Conservation (phyloP, 2,888 invertebrate species). For the Cephalotes varians region DNA sequence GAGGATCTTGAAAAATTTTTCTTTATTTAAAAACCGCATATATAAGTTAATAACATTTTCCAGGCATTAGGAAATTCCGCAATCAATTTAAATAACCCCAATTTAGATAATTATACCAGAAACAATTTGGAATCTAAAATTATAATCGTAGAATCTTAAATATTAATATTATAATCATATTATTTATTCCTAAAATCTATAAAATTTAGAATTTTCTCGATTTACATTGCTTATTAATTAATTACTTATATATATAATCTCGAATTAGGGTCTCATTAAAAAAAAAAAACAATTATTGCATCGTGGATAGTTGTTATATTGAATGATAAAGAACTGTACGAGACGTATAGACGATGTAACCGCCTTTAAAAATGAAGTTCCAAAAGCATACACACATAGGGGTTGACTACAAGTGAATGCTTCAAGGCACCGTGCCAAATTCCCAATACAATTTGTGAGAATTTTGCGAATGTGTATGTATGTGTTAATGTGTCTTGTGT, state of each 20-base stretch:
- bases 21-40: neutral
- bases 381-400: neutral
- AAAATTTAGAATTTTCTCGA: neutral
- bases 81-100: neutral
- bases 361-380: neutral
- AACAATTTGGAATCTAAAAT: neutral
- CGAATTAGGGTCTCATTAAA: neutral
- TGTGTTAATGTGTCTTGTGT: neutral
- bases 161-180: neutral
- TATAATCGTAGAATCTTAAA: neutral
- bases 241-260: conserved; percentile 3
- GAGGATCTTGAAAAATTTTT: neutral
- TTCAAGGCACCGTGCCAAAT: conserved; percentile 16
- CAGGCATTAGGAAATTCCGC: neutral
- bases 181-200: neutral
- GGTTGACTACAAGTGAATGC: conserved; percentile 7
- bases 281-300: neutral
- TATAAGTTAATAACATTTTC: neutral
- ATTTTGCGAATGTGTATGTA: neutral
- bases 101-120: neutral
- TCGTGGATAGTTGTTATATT: neutral
- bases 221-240: neutral
- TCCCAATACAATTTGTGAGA: conserved; percentile 10
- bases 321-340: neutral
- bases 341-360: neutral